These are phyloP conservation scores for Perognathus longimembris DNA, from an alignment of 2,113 vertebrate genomes.

Conservation along the genomic window DNA sequence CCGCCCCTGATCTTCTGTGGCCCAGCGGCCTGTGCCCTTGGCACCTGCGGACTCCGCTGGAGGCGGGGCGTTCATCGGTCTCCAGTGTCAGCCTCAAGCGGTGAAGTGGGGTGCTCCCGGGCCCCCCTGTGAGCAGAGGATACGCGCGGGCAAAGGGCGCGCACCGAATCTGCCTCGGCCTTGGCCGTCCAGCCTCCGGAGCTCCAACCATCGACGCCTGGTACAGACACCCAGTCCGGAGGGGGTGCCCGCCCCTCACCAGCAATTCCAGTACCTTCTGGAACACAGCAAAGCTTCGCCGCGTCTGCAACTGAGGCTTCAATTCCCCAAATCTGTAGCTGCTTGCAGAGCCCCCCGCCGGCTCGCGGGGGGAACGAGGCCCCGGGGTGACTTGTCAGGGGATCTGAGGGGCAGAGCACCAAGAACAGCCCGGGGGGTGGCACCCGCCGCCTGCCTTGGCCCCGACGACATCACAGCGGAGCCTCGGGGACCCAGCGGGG, in stretches of 20 bases:
- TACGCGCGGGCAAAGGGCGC: accelerated
- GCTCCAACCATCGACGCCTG: neutral
- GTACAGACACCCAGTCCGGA: accelerated
- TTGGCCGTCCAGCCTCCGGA: neutral
- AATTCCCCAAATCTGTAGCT: conserved; percentile 33
- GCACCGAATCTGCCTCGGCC: neutral
- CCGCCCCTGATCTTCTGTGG: neutral
- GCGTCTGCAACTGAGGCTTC: neutral
- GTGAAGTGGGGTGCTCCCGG: neutral
- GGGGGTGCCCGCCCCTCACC: accelerated
- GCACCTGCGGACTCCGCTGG: too few species aligned
- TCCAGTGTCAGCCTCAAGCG: accelerated
- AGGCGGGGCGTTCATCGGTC: too few species aligned
- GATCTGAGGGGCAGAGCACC: neutral
- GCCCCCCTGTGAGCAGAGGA: neutral
- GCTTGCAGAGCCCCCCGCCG: accelerated
- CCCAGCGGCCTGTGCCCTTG: neutral
- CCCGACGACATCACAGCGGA: neutral
- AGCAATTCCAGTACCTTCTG: neutral
- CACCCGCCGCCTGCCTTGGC: neutral
- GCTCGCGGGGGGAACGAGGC: accelerated
- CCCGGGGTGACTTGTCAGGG: neutral
- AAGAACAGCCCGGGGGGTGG: too few species aligned
- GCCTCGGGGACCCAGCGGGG: neutral
- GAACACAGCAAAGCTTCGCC: neutral